Evolutionary conservation across 2,888 invertebrate genomes (phyloP), one percentile per base, ranked within the genome.

Genomic region (Caradrina clavipalpis): DNA sequence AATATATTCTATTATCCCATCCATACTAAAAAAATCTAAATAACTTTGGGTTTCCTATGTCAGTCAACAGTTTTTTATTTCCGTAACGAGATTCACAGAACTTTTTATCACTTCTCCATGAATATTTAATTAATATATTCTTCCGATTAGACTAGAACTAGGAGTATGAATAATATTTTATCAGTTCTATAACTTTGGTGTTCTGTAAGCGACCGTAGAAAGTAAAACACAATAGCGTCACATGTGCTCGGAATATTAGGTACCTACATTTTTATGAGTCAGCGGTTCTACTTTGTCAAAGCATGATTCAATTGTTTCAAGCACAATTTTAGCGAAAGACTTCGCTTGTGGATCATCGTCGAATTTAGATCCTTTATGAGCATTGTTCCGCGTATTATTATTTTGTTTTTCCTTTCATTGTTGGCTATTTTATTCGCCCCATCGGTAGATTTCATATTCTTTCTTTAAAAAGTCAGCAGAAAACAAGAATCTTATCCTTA

Each of bases 301-400:
- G 81, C 66, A 79, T 91, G 90, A 90, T 89, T 89, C 90, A 89
- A 87, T 86, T 85, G 83, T 67, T 67, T 49, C 60, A 53, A 77
- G 69, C 72, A 82, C 78, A 82, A 85, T 84, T 87, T 87, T 86
- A 83, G 85, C 74, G 84, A 87, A 87, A 88, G 84, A 85, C 58
- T 66, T 39, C 53, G 22, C 39, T 51, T 53, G 72, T 78, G 71
- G 73, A 79, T 86, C 88, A 88, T 87, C 84, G 78, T 80, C 78
- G 42, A 78, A 87, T 85, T 86, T 87, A 86, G 81, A 81, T 31
- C 35, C n/a, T 61, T 45, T 51, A 63, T 47, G n/a, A 64, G n/a
- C 42, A 49, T 56, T 59, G 68, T 78, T 66, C 26, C 15, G 5
- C 11, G 55, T 55, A 74, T 35, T 49, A 19, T 47, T 59, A 26